Conservation (phyloP, 2,113 vertebrate species). For the Calidris pugnax region DNA sequence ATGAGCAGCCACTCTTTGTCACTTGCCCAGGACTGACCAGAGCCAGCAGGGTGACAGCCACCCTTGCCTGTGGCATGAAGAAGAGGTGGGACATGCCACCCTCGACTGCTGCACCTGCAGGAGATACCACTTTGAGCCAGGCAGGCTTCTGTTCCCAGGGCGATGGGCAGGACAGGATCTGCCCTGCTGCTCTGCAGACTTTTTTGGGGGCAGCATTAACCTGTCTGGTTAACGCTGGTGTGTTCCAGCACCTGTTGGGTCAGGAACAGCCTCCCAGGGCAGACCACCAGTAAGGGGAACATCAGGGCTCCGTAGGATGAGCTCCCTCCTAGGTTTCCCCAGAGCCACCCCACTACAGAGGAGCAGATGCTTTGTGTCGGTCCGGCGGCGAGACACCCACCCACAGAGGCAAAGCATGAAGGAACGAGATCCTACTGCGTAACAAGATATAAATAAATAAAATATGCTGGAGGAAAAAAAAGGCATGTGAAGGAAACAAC, state of each 20-base stretch:
- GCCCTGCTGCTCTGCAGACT: not conserved
- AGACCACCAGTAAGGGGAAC: not conserved
- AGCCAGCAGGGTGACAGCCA: not conserved
- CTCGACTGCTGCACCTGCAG: accelerated
- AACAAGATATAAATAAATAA: constrained; percentile 44
- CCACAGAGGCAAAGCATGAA: not conserved
- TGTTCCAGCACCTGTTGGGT: accelerated
- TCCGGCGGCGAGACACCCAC: not conserved
- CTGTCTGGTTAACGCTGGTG: no score
- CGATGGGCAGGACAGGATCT: not conserved
- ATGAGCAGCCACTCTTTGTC: not conserved
- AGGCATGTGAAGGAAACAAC: constrained; percentile 9
- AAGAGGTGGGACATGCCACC: not conserved
- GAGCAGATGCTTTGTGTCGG: constrained; percentile 33
- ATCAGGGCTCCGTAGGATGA: accelerated
- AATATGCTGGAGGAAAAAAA: constrained; percentile 27
- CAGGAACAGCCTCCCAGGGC: not conserved
- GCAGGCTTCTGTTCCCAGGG: not conserved
- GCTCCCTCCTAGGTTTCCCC: constrained; percentile 5
- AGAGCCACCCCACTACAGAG: not conserved
- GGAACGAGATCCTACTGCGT: not conserved
- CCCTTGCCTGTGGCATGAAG: not conserved
- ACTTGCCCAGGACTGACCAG: not conserved
- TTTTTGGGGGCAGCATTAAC: not conserved
- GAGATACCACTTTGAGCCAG: not conserved